phyloP scores from a whole-genome alignment of 2,113 vertebrate species.

The Patagioenas fasciata region DNA sequence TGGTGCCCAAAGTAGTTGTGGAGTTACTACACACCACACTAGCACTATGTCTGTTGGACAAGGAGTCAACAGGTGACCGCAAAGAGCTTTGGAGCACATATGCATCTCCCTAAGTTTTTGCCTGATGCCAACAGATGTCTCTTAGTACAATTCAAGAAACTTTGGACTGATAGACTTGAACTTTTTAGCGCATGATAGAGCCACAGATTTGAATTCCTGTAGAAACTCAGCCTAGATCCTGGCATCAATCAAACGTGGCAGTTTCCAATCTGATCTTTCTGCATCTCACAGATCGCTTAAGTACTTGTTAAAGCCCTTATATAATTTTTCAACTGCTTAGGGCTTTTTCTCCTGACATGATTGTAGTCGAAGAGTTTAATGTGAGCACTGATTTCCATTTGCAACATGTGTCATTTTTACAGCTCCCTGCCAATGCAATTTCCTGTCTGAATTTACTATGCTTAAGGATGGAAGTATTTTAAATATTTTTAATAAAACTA shows the following conservation, averaged over 20 bases:
- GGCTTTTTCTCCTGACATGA: background rate
- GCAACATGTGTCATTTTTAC: background rate
- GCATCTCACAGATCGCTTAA: background rate
- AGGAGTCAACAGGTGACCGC: background rate
- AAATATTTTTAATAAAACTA: background rate
- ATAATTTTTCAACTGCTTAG: background rate
- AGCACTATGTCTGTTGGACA: background rate
- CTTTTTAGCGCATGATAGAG: background rate
- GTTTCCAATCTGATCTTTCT: background rate
- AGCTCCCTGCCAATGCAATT: conserved; percentile 15
- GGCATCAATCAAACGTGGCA: background rate
- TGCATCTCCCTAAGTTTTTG: background rate
- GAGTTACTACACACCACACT: background rate
- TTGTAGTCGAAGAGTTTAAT: background rate
- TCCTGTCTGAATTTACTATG: background rate
- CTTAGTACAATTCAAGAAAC: background rate
- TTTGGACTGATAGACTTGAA: background rate
- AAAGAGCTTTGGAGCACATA: background rate
- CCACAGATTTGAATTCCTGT: background rate
- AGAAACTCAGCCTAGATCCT: background rate
- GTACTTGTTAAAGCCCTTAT: background rate
- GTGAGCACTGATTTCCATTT: background rate
- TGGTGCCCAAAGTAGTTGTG: background rate
- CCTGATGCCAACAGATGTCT: background rate
- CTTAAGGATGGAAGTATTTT: background rate